Evolutionary conservation across 2,888 invertebrate species (phyloP), one percentile per base, ranked within the genome.

Genomic region (Clistopyga incitator): DNA sequence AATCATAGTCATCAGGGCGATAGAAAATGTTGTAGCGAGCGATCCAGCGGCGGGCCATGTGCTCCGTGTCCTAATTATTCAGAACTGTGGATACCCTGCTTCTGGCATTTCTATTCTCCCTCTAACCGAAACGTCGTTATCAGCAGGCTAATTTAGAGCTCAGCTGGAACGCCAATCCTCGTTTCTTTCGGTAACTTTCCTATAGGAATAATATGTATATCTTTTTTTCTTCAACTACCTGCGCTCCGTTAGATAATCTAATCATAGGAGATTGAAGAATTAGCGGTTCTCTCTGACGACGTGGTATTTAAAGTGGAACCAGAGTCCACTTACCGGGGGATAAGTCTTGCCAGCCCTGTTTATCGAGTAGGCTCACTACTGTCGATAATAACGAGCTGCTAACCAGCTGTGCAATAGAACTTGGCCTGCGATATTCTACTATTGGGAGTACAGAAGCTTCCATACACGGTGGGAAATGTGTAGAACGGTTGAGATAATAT

Each of bases 1-100:
- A 72, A 47, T 47, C 56, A 42, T 59, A 61, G 34, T 61, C 61
- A 29, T 29, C 29, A 29, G 34, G 29, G 23, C 38, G 38, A 70
- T 15, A 70, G 54, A 13, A 70, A 70, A 54, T 3, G 61, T 29
- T 13, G 61, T 11, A 61, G 47, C 25, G 61, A 29, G 47, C 47
- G 29, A 61, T 61, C 47, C 54, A 71, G 50, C 50, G 23, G 50
- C 67, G 74, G 80, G 81, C 82, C 78, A 82, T 81, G 82, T 85
- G 80, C 80, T 79, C 71, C 61, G 29, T 59, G 56, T 71, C 75
- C 65, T 59, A 72, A 85, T 82, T 81, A 82, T 82, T 78, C 74
- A 54, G 50, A 81, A 68, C 67, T 50, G 56, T 65, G 64, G 56
- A 75, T 74, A 72, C 77, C 77, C 61, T 79, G 76, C 45, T 61